Evolutionary conservation across 2,113 vertebrate species (phyloP).

Genomic region (Laticauda colubrina): DNA sequence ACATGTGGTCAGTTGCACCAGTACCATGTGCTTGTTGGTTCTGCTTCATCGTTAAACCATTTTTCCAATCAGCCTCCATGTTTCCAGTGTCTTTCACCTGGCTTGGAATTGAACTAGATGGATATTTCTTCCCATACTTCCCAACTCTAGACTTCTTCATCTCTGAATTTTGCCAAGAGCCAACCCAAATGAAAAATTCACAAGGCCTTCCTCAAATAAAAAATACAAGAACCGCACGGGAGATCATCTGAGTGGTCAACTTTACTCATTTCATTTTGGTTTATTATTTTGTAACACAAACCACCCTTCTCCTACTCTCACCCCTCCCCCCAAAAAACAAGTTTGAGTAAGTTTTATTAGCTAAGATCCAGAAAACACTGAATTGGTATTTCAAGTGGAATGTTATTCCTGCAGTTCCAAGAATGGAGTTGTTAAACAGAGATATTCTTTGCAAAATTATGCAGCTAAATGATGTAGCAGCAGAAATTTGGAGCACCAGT

Average conservation of each 20-base stretch:
- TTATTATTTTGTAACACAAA: neutral
- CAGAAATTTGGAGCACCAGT: neutral
- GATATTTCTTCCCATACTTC: too few species aligned
- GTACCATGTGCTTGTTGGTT: too few species aligned
- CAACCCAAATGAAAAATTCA: neutral
- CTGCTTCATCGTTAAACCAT: too few species aligned
- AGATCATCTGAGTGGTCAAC: neutral
- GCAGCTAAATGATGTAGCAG: neutral
- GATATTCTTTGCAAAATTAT: neutral
- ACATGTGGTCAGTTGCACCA: too few species aligned
- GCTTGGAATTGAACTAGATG: too few species aligned
- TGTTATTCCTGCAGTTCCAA: neutral
- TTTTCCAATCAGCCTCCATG: too few species aligned
- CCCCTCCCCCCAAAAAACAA: neutral
- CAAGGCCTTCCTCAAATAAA: neutral
- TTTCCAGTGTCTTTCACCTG: too few species aligned
- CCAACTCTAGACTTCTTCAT: neutral
- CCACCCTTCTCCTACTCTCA: neutral
- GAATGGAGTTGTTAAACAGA: neutral
- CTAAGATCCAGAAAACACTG: neutral
- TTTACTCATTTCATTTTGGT: neutral
- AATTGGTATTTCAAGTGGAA: neutral
- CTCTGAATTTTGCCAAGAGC: neutral
- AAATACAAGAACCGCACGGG: neutral
- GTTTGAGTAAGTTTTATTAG: neutral